Base-by-base conservation (phyloP, 2,797 vertebrate species). In the Stomatorhinus walkeri region DNA sequence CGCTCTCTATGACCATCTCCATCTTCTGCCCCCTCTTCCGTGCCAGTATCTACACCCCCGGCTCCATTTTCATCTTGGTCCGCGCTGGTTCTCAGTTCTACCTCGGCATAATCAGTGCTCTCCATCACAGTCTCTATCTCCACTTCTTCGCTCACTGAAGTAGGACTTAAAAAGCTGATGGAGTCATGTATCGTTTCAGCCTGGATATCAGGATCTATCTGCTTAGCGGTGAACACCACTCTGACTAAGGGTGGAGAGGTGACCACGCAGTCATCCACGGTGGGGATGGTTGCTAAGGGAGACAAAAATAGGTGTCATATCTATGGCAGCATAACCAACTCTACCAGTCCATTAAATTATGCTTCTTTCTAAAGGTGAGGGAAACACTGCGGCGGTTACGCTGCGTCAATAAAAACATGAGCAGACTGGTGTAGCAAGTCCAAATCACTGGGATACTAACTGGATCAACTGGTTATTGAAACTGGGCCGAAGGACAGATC, bases 81-180 rank as follows among this genome's bases (percentile, higher is more conserved):
- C 0, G 88, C 91, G 22, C 93, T 91, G 0, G 81, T 91, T 90
- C 89, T 91, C 0, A 94, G 93, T 88, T 95, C 95, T 43, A 94
- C 92, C 59, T 95, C 95, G 0, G 95, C 93, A 92, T 95, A 96
- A 68, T 95, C 92, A 0, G 95, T 93, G 88, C 54, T 94, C 46
- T 96, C 93, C 0, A 96, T 91, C 8, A 94, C 93, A 6, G 93
- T 90, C 89, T 94, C 95, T 19, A 94, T 92, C 22, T 93, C 93
- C 0, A 91, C 68, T 22, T 92, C 94, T 0, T 91, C 89, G 0
- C 91, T 90, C 1, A 94, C 90, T 59, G 93, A 91, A 89, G 86
- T 89, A n/a, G 92, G 88, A 90, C 92, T 95, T n/a, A 94, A 87
- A 0, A 93, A 61, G 0, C 93, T 93, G 0, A 93, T 91, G 0